A percentile compares a stretch with the other conserved stretches of the same genome.
Evolutionary conservation across 2,888 invertebrate species (phyloP).

Genomic region (Nephrotoma guestfalica): DNA sequence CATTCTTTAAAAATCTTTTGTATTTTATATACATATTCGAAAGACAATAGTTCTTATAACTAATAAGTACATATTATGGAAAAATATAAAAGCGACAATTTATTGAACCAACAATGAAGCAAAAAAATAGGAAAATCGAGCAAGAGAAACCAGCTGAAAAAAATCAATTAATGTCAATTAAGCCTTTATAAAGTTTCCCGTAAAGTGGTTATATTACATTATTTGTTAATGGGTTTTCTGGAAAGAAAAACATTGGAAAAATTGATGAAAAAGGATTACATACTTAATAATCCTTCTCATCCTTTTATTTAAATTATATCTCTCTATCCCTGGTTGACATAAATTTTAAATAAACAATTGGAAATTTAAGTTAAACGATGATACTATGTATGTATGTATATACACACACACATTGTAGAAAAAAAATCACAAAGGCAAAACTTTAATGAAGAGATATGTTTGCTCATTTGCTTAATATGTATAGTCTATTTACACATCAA

Average conservation of each 20-base stretch:
- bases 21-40: background rate
- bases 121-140: background rate
- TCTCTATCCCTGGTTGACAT: background rate
- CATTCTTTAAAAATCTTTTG: background rate
- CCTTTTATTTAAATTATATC: background rate
- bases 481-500: background rate
- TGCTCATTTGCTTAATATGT: background rate
- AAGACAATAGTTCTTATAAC: background rate
- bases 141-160: background rate
- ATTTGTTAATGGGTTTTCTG: background rate
- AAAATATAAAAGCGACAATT: background rate
- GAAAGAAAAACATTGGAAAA: background rate
- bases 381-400: background rate
- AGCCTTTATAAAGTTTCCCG: background rate
- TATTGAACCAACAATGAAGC: background rate
- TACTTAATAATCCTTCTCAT: background rate
- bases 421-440: background rate
- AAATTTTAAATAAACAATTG: background rate
- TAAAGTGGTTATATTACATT: background rate
- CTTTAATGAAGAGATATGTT: background rate
- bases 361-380: background rate
- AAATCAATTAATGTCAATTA: background rate
- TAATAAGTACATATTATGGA: background rate
- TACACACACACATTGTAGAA: background rate
- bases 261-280: background rate